Evolutionary conservation across 2,888 invertebrate species (phyloP).

Genomic region (Pyrgus malvae): DNA sequence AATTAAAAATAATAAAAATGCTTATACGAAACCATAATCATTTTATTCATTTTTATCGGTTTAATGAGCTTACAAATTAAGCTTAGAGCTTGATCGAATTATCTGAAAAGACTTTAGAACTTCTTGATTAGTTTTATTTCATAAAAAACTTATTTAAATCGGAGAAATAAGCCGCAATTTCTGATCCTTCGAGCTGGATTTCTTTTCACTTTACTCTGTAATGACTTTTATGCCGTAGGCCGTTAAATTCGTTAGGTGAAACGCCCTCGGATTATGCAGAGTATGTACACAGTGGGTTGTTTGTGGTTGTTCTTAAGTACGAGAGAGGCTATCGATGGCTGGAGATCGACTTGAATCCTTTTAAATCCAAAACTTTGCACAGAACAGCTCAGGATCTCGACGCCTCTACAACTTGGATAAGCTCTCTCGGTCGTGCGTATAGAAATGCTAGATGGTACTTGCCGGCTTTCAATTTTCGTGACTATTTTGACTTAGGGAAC

Average conservation of each 20-base stretch:
- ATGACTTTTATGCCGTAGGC: slow-evolving; percentile 18
- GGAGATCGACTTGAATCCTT: slow-evolving; percentile 40
- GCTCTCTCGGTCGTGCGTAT: slow-evolving; percentile 27
- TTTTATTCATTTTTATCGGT: slow-evolving; percentile 1
- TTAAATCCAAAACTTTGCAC: slow-evolving; percentile 46
- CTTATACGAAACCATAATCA: neutral
- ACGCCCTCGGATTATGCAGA: slow-evolving; percentile 29
- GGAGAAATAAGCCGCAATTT: slow-evolving; percentile 11
- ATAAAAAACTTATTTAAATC: slow-evolving; percentile 18
- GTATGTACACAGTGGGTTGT: slow-evolving; percentile 38
- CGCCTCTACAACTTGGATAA: slow-evolving; percentile 32
- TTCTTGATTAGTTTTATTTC: slow-evolving; percentile 20
- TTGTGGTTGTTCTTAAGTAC: slow-evolving; percentile 35
- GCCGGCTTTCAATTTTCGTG: neutral
- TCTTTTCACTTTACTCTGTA: slow-evolving; percentile 22
- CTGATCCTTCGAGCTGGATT: slow-evolving; percentile 19
- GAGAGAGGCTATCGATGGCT: slow-evolving; percentile 34
- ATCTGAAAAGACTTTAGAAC: slow-evolving; percentile 4
- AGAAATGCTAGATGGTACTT: slow-evolving; percentile 27
- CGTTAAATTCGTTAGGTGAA: slow-evolving; percentile 23
- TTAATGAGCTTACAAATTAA: slow-evolving; percentile 4
- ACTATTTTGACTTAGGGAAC: neutral
- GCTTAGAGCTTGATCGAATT: slow-evolving; percentile 16
- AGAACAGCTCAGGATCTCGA: slow-evolving; percentile 32
- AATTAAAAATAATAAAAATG: neutral